phyloP scores from a whole-genome alignment of 2,797 vertebrate genomes.

The Sphenopsis melanotis region DNA sequence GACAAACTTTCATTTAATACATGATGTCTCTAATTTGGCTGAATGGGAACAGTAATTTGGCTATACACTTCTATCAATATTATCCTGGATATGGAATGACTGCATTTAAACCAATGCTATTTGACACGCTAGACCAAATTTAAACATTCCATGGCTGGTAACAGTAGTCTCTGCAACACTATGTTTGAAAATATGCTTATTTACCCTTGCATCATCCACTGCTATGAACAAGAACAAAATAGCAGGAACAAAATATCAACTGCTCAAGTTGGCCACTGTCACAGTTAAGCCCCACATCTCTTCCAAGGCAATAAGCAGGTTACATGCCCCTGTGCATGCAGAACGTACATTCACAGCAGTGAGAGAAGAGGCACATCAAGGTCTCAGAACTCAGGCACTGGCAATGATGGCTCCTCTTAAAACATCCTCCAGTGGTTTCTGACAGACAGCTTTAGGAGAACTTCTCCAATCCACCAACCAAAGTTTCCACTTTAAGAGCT shows the following conservation, averaged over 20 bases:
- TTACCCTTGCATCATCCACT: not conserved
- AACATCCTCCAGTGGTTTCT: not conserved
- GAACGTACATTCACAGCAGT: not conserved
- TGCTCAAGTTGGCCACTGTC: not conserved
- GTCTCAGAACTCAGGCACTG: not conserved
- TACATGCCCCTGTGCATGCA: rapidly evolving
- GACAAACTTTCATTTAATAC: not conserved
- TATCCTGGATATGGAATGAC: not conserved
- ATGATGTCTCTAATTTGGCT: not conserved
- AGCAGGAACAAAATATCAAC: not conserved
- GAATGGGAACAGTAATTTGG: not conserved
- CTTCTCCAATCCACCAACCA: not conserved
- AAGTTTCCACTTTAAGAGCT: not conserved
- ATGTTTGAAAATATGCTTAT: not conserved
- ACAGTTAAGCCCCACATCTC: not conserved
- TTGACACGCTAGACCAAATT: not conserved
- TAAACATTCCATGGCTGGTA: not conserved
- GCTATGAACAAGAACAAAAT: not conserved
- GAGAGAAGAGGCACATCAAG: not conserved
- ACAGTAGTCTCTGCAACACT: not conserved
- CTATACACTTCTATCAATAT: not conserved
- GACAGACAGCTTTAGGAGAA: not conserved
- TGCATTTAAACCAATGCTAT: not conserved
- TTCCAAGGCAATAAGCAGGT: not conserved
- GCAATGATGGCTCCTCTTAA: not conserved